A percentile compares a stretch with the other conserved stretches of the same genome.
Evolutionary conservation across 2,888 invertebrate genomes (phyloP).

Genomic region (Psylliodes chrysocephalus): DNA sequence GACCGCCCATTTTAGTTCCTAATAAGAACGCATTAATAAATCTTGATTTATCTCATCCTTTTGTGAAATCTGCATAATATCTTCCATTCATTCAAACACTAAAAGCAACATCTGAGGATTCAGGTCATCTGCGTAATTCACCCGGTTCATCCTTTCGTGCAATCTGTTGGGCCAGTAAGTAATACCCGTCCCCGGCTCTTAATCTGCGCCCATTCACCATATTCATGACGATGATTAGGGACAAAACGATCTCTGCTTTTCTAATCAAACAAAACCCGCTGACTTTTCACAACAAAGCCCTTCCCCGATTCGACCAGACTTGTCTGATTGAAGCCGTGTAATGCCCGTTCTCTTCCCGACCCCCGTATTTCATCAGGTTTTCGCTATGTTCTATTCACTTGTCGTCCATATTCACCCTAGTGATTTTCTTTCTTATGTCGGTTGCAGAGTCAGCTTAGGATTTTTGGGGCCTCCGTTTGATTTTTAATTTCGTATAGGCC

Average conservation of each 20-base stretch:
- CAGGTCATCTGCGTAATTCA: conserved; percentile 34
- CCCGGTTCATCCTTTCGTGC: conserved; percentile 29
- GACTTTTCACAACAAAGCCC: conserved; percentile 63
- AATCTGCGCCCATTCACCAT: conserved; percentile 49
- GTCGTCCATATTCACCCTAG: conserved; percentile 46
- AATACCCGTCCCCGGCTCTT: conserved; percentile 33
- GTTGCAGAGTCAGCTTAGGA: background rate
- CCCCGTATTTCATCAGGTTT: conserved; percentile 52
- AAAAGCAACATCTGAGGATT: background rate
- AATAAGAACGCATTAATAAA: no score
- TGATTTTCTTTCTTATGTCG: conserved; percentile 45
- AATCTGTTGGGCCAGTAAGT: conserved; percentile 40
- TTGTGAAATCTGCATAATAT: no score
- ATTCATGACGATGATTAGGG: conserved; percentile 61
- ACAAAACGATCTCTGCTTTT: conserved; percentile 61
- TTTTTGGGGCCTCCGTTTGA: background rate
- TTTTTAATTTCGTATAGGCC: no score
- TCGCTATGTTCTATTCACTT: conserved; percentile 49
- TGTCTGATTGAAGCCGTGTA: conserved; percentile 62
- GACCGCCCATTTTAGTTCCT: no score
- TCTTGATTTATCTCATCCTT: no score
- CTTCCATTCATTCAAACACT: no score
- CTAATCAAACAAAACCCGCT: conserved; percentile 64
- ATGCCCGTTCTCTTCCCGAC: conserved; percentile 54
- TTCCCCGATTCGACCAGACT: conserved; percentile 43